Percentiles rank a stretch among this genome's conserved stretches.
phyloP scores from a whole-genome alignment of 2,888 invertebrate genomes.

The Dryadula phaetusa region DNA sequence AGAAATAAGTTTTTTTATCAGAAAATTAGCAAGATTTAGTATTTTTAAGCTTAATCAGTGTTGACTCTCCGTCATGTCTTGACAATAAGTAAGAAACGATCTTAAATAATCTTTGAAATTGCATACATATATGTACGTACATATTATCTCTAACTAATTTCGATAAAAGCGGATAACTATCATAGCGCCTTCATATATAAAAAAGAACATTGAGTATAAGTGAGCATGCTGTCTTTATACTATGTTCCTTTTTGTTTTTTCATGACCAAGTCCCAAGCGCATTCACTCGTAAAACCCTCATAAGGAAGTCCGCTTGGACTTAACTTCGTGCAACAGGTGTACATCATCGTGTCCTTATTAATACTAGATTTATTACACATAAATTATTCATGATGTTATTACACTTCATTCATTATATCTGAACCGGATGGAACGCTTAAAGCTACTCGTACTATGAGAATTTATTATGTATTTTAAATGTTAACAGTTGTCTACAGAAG shows the following conservation, averaged over 20 bases:
- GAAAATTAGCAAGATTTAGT: too few relatives aligned
- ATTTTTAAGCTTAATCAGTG: too few relatives aligned
- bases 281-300: slow-evolving; percentile 19
- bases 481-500: not conserved
- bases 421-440: slow-evolving; percentile 8
- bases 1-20: not conserved
- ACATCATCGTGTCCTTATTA: slow-evolving; percentile 34
- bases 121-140: not conserved
- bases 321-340: slow-evolving; percentile 38
- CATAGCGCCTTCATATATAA: too few relatives aligned
- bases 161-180: too few relatives aligned
- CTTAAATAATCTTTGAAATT: not conserved
- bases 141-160: too few relatives aligned
- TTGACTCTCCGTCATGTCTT: too few relatives aligned
- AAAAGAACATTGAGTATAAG: too few relatives aligned
- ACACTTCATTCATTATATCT: slow-evolving; percentile 18
- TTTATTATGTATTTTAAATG: slow-evolving; percentile 1
- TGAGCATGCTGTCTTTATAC: not conserved
- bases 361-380: slow-evolving; percentile 15
- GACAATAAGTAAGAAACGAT: too few relatives aligned
- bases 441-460: not conserved
- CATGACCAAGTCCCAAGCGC: slow-evolving; percentile 32
- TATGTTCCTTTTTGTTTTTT: slow-evolving; percentile 17
- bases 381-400: slow-evolving; percentile 13
- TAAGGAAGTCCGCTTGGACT: slow-evolving; percentile 41